phyloP scores from a whole-genome alignment of 2,888 invertebrate species.

The Machimus atricapillus region DNA sequence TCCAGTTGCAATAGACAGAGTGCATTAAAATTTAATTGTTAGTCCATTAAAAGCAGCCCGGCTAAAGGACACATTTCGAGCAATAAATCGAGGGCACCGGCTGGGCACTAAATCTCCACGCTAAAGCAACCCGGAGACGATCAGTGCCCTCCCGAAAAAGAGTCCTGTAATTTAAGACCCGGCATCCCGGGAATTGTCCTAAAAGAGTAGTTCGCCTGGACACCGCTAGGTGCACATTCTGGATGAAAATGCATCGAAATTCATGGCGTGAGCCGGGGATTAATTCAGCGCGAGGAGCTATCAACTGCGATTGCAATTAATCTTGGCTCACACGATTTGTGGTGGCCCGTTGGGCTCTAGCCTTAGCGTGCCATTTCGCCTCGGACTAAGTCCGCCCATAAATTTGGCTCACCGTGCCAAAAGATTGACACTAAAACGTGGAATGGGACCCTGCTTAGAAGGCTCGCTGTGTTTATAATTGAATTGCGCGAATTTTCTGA shows the following conservation, averaged over 20 bases:
- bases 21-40: neutral
- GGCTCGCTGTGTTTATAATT: neutral
- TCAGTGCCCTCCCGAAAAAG: neutral
- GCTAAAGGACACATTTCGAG: neutral
- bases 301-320: conserved; percentile 31
- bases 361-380: neutral
- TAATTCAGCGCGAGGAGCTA: conserved; percentile 23
- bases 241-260: neutral
- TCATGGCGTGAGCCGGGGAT: conserved; percentile 7
- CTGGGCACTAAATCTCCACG: neutral
- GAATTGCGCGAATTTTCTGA: neutral
- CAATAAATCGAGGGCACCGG: neutral
- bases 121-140: neutral
- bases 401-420: neutral
- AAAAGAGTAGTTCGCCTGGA: neutral
- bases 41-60: neutral
- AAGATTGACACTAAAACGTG: neutral
- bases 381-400: neutral
- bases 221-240: neutral
- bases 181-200: neutral
- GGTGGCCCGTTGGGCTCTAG: neutral
- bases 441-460: neutral
- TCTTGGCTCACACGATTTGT: conserved; percentile 22
- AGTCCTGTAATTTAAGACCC: neutral
- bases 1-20: neutral